Evolutionary conservation across 2,888 invertebrate species (phyloP).

Genomic region (Frankliniella fusca): DNA sequence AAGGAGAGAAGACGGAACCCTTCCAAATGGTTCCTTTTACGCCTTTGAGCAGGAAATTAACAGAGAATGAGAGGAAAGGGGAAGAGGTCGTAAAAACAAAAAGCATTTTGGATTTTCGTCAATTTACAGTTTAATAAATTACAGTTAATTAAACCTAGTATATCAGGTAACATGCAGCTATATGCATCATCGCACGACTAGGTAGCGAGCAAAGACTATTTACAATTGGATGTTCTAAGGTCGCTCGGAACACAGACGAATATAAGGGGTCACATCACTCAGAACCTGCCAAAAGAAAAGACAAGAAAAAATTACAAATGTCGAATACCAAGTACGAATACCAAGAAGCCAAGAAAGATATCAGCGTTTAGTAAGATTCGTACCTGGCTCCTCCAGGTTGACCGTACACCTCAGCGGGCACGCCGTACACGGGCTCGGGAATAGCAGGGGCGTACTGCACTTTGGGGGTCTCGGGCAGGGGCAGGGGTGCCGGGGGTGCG

Average conservation of each 20-base stretch:
- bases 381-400: not conserved
- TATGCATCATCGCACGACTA: not conserved
- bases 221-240: not conserved
- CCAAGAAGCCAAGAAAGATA: not conserved
- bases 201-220: not conserved
- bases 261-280: not conserved
- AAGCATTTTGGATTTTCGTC: not conserved
- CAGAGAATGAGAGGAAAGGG: not conserved
- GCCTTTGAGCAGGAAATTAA: too few species aligned
- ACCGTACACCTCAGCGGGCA: not conserved
- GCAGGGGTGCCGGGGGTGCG: not conserved
- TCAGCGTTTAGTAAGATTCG: too few species aligned
- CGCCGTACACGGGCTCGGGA: not conserved
- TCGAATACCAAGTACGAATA: too few species aligned
- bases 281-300: not conserved
- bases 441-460: not conserved
- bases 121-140: conserved; percentile 15
- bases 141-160: not conserved
- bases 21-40: too few species aligned
- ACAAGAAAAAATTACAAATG: not conserved
- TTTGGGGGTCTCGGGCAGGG: not conserved
- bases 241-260: not conserved
- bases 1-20: too few species aligned
- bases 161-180: not conserved
- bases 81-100: not conserved